Evolutionary conservation across 2,797 vertebrate species (phyloP).

Genomic region (Hypotaenidia okinawae): DNA sequence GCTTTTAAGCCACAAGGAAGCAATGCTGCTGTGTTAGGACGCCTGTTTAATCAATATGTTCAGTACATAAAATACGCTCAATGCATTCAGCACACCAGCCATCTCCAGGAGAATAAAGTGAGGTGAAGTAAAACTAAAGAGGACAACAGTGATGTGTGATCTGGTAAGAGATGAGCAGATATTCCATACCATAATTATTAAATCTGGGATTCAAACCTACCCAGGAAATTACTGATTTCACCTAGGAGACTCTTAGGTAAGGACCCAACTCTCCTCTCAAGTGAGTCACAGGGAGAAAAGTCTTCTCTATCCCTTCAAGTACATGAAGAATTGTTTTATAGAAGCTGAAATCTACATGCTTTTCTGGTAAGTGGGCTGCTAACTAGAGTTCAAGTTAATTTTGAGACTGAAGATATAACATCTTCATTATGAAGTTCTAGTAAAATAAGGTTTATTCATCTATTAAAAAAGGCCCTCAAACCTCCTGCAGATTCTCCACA

Average conservation of each 20-base stretch:
- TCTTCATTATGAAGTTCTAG: conserved; percentile 27
- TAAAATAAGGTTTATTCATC: conserved; percentile 13
- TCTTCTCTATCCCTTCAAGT: background rate
- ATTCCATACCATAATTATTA: background rate
- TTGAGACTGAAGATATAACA: background rate
- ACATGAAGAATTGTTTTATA: background rate
- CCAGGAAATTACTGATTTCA: background rate
- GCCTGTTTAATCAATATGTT: background rate
- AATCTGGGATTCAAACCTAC: background rate
- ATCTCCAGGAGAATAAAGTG: background rate
- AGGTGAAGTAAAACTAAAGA: background rate
- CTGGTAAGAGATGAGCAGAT: background rate
- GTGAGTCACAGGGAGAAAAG: background rate
- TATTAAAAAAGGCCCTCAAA: background rate
- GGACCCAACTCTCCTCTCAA: background rate
- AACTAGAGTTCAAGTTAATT: background rate
- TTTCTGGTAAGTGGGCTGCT: background rate
- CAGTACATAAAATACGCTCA: background rate
- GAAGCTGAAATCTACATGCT: background rate
- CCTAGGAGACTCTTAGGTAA: background rate
- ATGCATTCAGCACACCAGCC: background rate
- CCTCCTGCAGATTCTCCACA: conserved; percentile 32
- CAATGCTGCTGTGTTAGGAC: background rate
- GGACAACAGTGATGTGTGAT: background rate
- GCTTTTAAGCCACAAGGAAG: background rate